Base-by-base conservation (phyloP, 2,888 invertebrate genomes). In the Caenorhabditis plicata region DNA sequence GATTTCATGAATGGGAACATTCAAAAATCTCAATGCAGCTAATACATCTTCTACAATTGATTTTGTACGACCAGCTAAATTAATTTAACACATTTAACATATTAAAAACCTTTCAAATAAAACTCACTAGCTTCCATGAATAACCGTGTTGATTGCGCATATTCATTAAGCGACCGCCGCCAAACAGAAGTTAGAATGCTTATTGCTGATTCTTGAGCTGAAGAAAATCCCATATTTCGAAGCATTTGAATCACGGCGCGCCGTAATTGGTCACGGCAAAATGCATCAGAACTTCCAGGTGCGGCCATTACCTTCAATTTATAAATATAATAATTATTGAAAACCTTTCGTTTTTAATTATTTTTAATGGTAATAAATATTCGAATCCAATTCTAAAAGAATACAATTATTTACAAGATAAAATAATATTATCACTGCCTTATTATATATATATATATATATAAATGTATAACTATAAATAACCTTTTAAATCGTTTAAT, bases 1-100 rank as follows among this genome's bases (percentile, higher is more conserved):
- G 11, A 61, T 20, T 27, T 61, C 47, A 40, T 23, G 0, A 9
- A 49, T n/a, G 7, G 13, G 43, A 1, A 62, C 23, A 17, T 41
- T 48, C 22, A 31, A n/a, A 15, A 20, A 31, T 22, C 46, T 47
- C 2, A 62, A 41, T 9, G 43, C 55, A 4, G 48, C 48, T 5
- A 56, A 23, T 22, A 45, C 62, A 48, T 62, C 62, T 13, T 31
- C 27, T n/a, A 41, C 22, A 0, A 27, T 25, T 15, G 55, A 22
- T 29, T 49, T 19, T 41, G 62, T 52, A 31, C 62, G n/a, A 39
- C 55, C 55, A 29, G 62, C 62, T 61, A 43, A 25, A 54, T 19
- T 27, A 9, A 19, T 32, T 7, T 5, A 15, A 11, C 26, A 33
- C 3, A 33, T 36, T 17, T 42, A 20, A 36, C 5, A 22, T 13